Conservation (phyloP, 2,797 vertebrate species). For the Channa striata region DNA sequence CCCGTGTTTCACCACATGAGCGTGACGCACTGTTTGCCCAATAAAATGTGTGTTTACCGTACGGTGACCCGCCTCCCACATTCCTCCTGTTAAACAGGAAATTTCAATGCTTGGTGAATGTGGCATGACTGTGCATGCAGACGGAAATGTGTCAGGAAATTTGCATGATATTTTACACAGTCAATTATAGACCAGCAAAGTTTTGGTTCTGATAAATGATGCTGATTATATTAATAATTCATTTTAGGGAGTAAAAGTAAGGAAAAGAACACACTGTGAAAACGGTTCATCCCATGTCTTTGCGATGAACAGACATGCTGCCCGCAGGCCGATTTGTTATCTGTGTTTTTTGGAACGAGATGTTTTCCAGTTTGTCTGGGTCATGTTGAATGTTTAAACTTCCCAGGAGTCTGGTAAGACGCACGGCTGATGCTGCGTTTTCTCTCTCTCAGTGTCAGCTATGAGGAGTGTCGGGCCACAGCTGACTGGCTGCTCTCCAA, state of each 20-base stretch:
- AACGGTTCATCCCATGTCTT: not conserved
- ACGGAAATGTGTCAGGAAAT: not conserved
- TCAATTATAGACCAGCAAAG: not conserved
- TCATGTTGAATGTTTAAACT: not conserved
- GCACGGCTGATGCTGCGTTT: not conserved
- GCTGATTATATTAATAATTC: too few species aligned
- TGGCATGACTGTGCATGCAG: not conserved
- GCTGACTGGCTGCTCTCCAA: slow-evolving; percentile 87
- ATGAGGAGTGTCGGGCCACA: slow-evolving; percentile 83
- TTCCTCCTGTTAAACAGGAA: not conserved
- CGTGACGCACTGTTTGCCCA: slow-evolving; percentile 18
- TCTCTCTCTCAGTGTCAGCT: slow-evolving; percentile 69
- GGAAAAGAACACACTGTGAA: too few species aligned
- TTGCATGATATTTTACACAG: too few species aligned
- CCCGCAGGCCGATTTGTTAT: too few species aligned
- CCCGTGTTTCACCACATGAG: not conserved
- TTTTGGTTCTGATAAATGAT: too few species aligned
- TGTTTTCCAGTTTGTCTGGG: not conserved
- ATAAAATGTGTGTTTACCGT: not conserved
- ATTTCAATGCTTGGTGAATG: not conserved
- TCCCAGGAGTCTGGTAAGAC: not conserved
- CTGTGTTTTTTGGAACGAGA: too few species aligned
- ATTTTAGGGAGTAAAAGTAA: too few species aligned
- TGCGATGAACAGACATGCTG: not conserved
- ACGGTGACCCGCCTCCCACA: not conserved